phyloP scores from a whole-genome alignment of 2,888 invertebrate genomes.

The Syritta pipiens region DNA sequence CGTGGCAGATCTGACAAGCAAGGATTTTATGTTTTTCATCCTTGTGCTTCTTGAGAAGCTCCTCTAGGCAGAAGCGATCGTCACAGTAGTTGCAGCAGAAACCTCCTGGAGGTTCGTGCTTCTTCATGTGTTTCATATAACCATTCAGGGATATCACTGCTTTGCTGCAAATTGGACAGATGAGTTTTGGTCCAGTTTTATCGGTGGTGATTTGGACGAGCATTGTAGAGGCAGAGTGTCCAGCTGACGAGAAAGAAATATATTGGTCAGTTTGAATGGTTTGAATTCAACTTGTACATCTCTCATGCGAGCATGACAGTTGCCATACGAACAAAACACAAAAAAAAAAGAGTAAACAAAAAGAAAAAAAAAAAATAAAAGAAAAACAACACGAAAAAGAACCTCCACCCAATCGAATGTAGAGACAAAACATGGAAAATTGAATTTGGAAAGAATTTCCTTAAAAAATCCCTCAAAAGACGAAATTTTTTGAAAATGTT shows the following conservation, averaged over 20 bases:
- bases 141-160: slow-evolving; percentile 75
- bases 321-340: slow-evolving; percentile 14
- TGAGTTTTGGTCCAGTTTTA: slow-evolving; percentile 74
- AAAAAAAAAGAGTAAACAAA: slow-evolving; percentile 5
- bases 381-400: too few species aligned
- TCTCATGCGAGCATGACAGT: too few species aligned
- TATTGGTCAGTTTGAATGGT: background rate
- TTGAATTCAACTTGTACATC: too few species aligned
- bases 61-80: slow-evolving; percentile 74
- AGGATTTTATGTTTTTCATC: slow-evolving; percentile 73
- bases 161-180: slow-evolving; percentile 77
- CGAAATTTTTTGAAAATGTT: too few species aligned
- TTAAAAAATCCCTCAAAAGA: too few species aligned
- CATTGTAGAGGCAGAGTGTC: too few species aligned
- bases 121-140: slow-evolving; percentile 78
- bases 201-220: slow-evolving; percentile 77
- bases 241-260: slow-evolving; percentile 6
- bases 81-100: slow-evolving; percentile 78
- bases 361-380: slow-evolving; percentile 13
- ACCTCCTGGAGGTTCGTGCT: slow-evolving; percentile 78
- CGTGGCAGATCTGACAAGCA: slow-evolving; percentile 77
- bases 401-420: too few species aligned
- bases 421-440: too few species aligned
- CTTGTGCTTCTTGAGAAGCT: slow-evolving; percentile 75
- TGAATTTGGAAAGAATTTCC: too few species aligned